Percentiles rank a stretch among this genome's conserved stretches.
phyloP scores from a whole-genome alignment of 2,113 vertebrate species.

The Zosterops pallidus region DNA sequence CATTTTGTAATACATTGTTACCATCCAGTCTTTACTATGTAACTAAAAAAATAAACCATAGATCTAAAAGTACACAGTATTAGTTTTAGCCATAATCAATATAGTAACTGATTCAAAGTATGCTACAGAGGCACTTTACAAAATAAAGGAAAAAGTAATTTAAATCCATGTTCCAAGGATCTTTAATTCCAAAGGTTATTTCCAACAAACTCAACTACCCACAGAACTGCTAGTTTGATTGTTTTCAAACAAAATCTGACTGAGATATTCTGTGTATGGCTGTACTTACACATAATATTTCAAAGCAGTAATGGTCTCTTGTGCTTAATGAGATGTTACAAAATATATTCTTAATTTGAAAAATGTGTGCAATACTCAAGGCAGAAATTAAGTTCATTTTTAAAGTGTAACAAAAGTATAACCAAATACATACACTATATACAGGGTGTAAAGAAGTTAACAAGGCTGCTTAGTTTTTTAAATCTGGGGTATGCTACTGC shows the following conservation, averaged over 20 bases:
- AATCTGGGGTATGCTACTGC: neutral
- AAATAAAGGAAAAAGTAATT: neutral
- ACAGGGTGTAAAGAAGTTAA: slow-evolving; percentile 26
- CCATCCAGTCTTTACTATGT: slow-evolving; percentile 32
- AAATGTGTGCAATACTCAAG: slow-evolving; percentile 36
- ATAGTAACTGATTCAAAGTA: neutral
- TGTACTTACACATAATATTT: neutral
- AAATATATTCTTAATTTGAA: slow-evolving; percentile 39
- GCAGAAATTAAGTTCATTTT: slow-evolving; percentile 10
- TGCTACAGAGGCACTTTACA: slow-evolving; percentile 29
- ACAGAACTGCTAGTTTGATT: neutral
- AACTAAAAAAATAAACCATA: slow-evolving; percentile 56
- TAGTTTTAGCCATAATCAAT: slow-evolving; percentile 31
- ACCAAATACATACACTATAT: slow-evolving; percentile 52
- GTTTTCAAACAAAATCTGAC: neutral
- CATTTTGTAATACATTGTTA: slow-evolving; percentile 37
- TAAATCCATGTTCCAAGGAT: neutral
- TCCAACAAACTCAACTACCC: neutral
- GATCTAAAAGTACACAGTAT: slow-evolving; percentile 42
- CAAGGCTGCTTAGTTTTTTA: neutral
- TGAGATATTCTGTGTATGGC: neutral
- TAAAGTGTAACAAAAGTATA: neutral
- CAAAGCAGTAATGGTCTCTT: slow-evolving; percentile 22
- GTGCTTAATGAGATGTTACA: slow-evolving; percentile 14
- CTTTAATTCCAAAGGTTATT: slow-evolving; percentile 13